Conservation (phyloP, 64 coral and sea anemone genomes). For the Montipora cactus region DNA sequence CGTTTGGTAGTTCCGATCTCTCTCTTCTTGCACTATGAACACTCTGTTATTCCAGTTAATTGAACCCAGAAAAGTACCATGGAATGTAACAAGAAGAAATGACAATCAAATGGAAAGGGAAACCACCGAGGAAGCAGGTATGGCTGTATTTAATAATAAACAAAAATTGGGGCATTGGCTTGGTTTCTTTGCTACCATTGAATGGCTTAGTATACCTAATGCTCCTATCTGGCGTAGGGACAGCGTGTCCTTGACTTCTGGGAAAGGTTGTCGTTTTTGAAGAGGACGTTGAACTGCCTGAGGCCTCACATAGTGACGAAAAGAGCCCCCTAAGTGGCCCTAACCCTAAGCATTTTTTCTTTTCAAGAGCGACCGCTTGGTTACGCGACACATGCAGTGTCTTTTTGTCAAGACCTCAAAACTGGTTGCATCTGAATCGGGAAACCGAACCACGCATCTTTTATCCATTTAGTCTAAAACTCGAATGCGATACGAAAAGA, state of each 20-base stretch:
- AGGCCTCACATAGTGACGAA: too few relatives aligned
- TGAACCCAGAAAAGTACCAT: conserved; percentile 29
- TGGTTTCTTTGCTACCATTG: not conserved
- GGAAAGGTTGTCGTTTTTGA: too few relatives aligned
- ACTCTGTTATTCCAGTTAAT: conserved; percentile 70
- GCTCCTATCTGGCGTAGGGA: not conserved
- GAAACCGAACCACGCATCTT: too few relatives aligned
- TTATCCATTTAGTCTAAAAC: too few relatives aligned
- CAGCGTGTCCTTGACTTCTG: not conserved
- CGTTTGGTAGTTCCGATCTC: not conserved
- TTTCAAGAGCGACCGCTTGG: too few relatives aligned
- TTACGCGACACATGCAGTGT: too few relatives aligned
- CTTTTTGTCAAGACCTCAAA: too few relatives aligned
- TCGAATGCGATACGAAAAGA: too few relatives aligned
- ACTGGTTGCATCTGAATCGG: too few relatives aligned
- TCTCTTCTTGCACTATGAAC: conserved; percentile 25
- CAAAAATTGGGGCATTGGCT: not conserved
- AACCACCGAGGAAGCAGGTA: conserved; percentile 4
- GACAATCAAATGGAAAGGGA: not conserved
- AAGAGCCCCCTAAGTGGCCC: too few relatives aligned
- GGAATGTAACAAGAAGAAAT: conserved; percentile 16
- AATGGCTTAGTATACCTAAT: not conserved
- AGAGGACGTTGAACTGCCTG: too few relatives aligned
- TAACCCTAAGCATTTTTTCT: too few relatives aligned
- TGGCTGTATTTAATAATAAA: not conserved